These are phyloP conservation scores for Nasua narica DNA, from an alignment of 2,797 vertebrate genomes.

Conservation along the genomic window DNA sequence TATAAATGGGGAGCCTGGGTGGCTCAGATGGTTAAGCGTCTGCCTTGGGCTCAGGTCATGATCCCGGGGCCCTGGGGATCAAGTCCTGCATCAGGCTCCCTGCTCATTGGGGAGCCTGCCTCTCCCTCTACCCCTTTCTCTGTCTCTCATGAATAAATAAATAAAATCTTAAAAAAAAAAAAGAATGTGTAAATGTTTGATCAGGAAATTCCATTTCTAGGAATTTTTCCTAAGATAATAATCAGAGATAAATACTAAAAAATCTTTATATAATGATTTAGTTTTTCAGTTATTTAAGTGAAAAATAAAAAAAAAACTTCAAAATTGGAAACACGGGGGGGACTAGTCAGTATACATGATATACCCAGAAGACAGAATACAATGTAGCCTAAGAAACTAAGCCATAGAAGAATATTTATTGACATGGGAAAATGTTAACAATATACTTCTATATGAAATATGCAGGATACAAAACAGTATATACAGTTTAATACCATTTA, in stretches of 20 bases:
- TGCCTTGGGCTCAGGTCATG: no score
- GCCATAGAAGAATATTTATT: slow-evolving; percentile 74
- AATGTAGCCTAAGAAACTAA: slow-evolving; percentile 36
- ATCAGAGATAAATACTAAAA: not conserved
- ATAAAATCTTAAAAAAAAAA: no score
- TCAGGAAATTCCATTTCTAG: not conserved
- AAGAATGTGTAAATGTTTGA: not conserved
- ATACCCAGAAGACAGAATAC: not conserved
- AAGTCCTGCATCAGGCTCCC: no score
- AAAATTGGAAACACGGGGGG: not conserved
- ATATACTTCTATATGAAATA: slow-evolving; percentile 77
- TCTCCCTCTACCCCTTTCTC: no score
- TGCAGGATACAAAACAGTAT: slow-evolving; percentile 72
- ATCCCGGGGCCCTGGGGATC: no score
- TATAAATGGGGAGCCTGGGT: not conserved
- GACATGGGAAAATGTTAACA: slow-evolving; percentile 73
- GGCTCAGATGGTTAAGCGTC: no score
- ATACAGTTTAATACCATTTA: slow-evolving; percentile 65
- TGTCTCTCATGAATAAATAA: no score
- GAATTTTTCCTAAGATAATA: not conserved
- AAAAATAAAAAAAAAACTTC: not conserved
- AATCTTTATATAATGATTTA: not conserved
- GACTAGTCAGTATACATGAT: not conserved
- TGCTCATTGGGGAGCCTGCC: no score
- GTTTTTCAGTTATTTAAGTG: not conserved